phyloP scores from a whole-genome alignment of 2,113 vertebrate genomes.

The Macaca fascicularis region DNA sequence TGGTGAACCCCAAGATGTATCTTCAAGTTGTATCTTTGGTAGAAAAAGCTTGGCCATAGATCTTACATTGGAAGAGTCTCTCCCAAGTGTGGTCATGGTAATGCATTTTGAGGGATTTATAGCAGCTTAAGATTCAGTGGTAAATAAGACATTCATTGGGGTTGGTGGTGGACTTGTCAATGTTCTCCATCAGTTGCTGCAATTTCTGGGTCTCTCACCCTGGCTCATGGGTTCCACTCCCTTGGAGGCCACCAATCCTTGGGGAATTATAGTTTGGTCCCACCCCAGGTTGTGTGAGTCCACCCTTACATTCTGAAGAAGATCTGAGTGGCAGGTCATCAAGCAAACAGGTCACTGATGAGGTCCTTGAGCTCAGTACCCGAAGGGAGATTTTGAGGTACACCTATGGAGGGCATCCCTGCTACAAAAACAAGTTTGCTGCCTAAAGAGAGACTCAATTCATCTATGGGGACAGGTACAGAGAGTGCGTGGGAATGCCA shows the following conservation, averaged over 20 bases:
- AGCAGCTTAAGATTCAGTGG: constrained; percentile 94
- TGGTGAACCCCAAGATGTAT: constrained; percentile 95
- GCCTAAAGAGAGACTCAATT: constrained; percentile 88
- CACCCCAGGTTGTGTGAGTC: constrained; percentile 84
- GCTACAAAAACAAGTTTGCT: constrained; percentile 86
- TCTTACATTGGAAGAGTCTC: constrained; percentile 95
- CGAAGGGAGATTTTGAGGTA: constrained; percentile 72
- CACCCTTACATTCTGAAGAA: constrained; percentile 89
- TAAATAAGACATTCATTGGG: constrained; percentile 96
- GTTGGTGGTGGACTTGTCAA: constrained; percentile 92
- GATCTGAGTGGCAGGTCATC: constrained; percentile 86
- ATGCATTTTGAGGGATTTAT: constrained; percentile 98
- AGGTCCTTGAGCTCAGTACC: constrained; percentile 85
- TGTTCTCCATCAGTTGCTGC: constrained; percentile 95
- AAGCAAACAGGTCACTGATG: constrained; percentile 80
- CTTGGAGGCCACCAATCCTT: constrained; percentile 71
- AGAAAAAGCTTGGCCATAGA: constrained; percentile 95
- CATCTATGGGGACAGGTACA: constrained; percentile 90
- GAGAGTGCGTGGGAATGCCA: constrained; percentile 93
- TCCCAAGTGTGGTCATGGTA: constrained; percentile 97
- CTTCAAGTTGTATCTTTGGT: constrained; percentile 95
- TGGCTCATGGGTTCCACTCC: constrained; percentile 82
- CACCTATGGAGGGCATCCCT: constrained; percentile 79
- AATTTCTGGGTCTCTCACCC: constrained; percentile 94
- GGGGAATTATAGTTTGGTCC: constrained; percentile 84